A percentile compares a stretch with the other conserved stretches of the same genome.
These are phyloP conservation scores for Pemphredon lugubris DNA, from an alignment of 2,888 invertebrate species.

Conservation along the genomic window DNA sequence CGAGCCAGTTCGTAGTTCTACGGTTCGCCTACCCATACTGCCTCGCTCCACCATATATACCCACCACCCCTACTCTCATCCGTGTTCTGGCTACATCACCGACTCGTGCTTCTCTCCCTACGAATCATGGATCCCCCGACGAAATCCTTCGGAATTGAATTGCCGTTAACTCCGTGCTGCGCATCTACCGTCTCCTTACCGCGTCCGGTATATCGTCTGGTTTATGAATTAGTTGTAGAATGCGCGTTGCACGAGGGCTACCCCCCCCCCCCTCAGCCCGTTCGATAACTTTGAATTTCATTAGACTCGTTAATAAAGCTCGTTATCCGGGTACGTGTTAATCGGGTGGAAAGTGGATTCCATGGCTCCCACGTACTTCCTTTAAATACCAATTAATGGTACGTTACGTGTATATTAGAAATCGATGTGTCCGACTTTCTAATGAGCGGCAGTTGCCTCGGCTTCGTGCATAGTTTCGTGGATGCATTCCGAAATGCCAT, in stretches of 20 bases:
- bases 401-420: not conserved
- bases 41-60: not conserved
- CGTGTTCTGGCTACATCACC: slow-evolving; percentile 18
- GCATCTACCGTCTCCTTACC: slow-evolving; percentile 23
- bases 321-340: slow-evolving; percentile 41
- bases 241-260: slow-evolving; percentile 15
- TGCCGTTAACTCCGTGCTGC: slow-evolving; percentile 25
- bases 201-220: slow-evolving; percentile 31
- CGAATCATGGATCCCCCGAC: slow-evolving; percentile 19
- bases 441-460: no score
- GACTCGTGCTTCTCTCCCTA: slow-evolving; percentile 20
- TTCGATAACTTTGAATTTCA: slow-evolving; percentile 48
- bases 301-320: slow-evolving; percentile 42
- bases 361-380: slow-evolving; percentile 1
- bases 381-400: slow-evolving; percentile 16
- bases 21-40: slow-evolving; percentile 8
- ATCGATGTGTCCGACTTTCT: slow-evolving; percentile 14
- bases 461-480: no score
- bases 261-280: slow-evolving; percentile 7
- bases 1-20: slow-evolving; percentile 42
- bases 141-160: slow-evolving; percentile 46
- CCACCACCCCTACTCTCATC: slow-evolving; percentile 22
- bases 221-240: no score
- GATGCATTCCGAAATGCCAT: no score
- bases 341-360: slow-evolving; percentile 40